These are phyloP conservation scores for Zoanthus sansibaricus DNA, from an alignment of 92 coral and sea anemone genomes.

Conservation along the genomic window DNA sequence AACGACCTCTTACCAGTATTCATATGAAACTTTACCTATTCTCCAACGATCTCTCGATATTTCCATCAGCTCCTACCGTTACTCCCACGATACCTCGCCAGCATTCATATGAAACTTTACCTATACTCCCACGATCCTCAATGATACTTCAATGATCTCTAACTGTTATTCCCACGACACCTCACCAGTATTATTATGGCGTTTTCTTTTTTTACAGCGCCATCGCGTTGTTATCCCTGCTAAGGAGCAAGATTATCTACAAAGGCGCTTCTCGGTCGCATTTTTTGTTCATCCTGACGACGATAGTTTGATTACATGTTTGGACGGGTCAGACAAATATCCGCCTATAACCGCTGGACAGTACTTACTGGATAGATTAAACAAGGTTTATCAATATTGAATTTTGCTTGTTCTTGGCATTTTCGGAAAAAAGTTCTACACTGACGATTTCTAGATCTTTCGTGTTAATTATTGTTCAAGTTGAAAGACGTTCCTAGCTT, in stretches of 20 bases:
- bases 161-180: too few species aligned
- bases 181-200: neutral
- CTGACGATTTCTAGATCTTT: neutral
- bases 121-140: too few species aligned
- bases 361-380: conserved; percentile 35
- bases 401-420: neutral
- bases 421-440: neutral
- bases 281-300: conserved; percentile 58
- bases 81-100: too few species aligned
- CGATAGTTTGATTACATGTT: conserved; percentile 41
- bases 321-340: conserved; percentile 58
- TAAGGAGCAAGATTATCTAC: conserved; percentile 18
- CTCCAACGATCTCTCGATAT: too few species aligned
- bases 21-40: too few species aligned
- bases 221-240: conserved; percentile 60
- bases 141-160: too few species aligned
- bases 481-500: neutral
- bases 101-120: too few species aligned
- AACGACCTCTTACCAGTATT: too few species aligned
- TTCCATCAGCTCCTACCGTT: too few species aligned
- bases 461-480: neutral
- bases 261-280: conserved; percentile 44
- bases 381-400: conserved; percentile 33
- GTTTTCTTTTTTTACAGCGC: conserved; percentile 40
- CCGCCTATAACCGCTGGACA: conserved; percentile 55